Conservation (phyloP, 2,888 invertebrate genomes). For the Microchrysa polita region DNA sequence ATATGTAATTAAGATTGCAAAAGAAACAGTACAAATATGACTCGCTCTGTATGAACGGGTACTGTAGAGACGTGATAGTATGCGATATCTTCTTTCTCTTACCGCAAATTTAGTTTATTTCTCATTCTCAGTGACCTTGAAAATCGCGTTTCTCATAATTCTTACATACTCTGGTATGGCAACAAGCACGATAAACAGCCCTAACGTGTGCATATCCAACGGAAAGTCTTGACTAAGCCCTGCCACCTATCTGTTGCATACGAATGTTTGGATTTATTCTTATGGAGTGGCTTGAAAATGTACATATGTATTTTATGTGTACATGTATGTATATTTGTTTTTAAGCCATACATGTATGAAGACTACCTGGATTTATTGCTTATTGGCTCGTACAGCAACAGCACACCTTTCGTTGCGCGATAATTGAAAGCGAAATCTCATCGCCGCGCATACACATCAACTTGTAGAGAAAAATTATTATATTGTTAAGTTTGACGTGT, state of each 20-base stretch:
- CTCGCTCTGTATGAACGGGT: not conserved
- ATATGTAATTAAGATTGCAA: no score
- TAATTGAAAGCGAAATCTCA: slow-evolving; percentile 39
- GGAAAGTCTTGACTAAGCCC: not conserved
- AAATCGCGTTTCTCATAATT: slow-evolving; percentile 36
- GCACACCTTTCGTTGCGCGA: slow-evolving; percentile 30
- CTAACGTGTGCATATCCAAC: not conserved
- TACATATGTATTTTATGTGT: no score
- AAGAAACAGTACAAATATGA: no score
- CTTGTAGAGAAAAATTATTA: no score
- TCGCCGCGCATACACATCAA: no score
- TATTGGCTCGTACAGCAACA: no score
- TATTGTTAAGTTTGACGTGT: no score
- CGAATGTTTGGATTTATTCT: no score
- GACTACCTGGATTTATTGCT: not conserved
- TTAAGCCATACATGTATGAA: not conserved
- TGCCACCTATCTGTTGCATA: no score
- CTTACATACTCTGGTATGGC: slow-evolving; percentile 10
- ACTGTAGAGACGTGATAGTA: not conserved
- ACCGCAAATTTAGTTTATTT: slow-evolving; percentile 7
- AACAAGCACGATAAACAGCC: not conserved
- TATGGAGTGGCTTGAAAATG: no score
- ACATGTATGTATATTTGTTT: not conserved
- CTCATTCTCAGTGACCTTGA: slow-evolving; percentile 22
- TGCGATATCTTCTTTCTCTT: not conserved